Percentiles rank a stretch among this genome's conserved stretches.
Evolutionary conservation across 2,797 vertebrate genomes (phyloP).

Genomic region (Mionectes olivaceus): DNA sequence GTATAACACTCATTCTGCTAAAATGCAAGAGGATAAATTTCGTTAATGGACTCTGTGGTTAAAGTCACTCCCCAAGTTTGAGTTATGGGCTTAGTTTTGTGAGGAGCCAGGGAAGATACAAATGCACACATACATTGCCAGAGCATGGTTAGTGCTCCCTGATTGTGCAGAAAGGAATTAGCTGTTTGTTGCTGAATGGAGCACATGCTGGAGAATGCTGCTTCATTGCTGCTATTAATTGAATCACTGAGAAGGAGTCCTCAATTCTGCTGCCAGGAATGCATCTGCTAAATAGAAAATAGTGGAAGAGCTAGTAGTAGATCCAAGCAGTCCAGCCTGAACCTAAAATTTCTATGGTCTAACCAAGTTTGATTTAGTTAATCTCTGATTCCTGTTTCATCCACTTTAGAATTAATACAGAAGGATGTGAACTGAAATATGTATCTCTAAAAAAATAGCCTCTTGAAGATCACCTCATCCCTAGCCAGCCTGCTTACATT

Average conservation of each 20-base stretch:
- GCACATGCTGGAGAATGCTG: neutral
- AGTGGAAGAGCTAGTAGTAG: neutral
- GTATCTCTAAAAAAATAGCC: neutral
- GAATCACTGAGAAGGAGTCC: neutral
- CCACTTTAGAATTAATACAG: neutral
- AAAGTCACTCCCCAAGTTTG: neutral
- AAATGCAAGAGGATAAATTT: neutral
- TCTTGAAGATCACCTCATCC: neutral
- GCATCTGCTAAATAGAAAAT: neutral
- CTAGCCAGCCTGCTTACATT: neutral
- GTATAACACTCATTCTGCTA: neutral
- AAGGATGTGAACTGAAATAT: neutral
- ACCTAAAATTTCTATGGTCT: neutral
- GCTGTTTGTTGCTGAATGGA: neutral
- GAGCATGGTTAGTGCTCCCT: neutral
- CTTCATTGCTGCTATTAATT: neutral
- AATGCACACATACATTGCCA: fast-evolving
- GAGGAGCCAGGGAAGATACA: neutral
- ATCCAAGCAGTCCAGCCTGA: neutral
- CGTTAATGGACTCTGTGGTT: neutral
- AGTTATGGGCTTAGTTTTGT: fast-evolving
- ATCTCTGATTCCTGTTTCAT: neutral
- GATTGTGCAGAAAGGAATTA: neutral
- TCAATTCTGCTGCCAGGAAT: neutral
- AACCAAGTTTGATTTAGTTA: neutral